phyloP scores from a whole-genome alignment of 2,888 invertebrate species.

The Zele albiditarsus region DNA sequence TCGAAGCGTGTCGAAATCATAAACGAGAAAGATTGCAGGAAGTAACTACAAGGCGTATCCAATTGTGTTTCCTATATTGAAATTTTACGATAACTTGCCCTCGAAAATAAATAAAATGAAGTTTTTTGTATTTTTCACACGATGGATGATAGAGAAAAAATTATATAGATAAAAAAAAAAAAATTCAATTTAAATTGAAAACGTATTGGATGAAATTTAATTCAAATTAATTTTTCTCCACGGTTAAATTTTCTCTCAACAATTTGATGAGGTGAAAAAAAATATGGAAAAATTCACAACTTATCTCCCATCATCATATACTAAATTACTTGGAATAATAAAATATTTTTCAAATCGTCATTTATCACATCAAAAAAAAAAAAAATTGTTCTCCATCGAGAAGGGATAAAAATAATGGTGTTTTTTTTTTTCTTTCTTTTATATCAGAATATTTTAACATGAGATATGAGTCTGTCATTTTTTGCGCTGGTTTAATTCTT shows the following conservation, averaged over 20 bases:
- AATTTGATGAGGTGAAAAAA: no score
- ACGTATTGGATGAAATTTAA: no score
- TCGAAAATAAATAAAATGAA: slow-evolving; percentile 5
- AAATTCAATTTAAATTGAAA: no score
- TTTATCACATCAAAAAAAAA: neutral
- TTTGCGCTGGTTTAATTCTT: neutral
- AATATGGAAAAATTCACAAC: no score
- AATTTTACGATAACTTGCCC: neutral
- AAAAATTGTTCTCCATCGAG: neutral
- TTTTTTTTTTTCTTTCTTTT: neutral
- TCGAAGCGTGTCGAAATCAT: slow-evolving; percentile 46
- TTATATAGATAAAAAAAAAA: neutral
- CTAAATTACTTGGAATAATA: no score
- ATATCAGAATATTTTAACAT: neutral
- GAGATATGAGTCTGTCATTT: neutral
- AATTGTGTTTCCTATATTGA: slow-evolving; percentile 45
- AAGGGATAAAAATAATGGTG: no score
- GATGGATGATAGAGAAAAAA: neutral
- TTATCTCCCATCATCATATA: no score
- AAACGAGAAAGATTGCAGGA: slow-evolving; percentile 40
- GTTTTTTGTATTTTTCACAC: neutral
- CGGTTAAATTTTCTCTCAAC: no score
- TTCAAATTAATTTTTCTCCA: no score
- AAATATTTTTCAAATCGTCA: no score
- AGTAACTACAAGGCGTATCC: slow-evolving; percentile 48